A percentile compares a stretch with the other conserved stretches of the same genome.
phyloP scores from a whole-genome alignment of 2,888 invertebrate genomes.

The Pseudeuparius sepicola region DNA sequence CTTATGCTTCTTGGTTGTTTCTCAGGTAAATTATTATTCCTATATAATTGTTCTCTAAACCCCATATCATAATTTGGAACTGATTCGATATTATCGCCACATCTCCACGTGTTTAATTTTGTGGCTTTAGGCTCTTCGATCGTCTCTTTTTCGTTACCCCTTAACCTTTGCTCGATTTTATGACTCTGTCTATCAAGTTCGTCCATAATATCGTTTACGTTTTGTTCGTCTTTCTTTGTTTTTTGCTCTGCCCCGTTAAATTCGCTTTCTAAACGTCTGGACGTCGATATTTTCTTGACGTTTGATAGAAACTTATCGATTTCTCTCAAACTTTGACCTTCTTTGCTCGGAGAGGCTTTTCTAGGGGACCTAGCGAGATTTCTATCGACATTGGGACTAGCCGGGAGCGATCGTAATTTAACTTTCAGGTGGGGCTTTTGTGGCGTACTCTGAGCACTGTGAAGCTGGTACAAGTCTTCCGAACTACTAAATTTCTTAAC shows the following conservation, averaged over 20 bases:
- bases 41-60: slow-evolving; percentile 28
- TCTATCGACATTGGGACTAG: slow-evolving; percentile 29
- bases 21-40: slow-evolving; percentile 11
- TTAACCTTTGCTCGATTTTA: slow-evolving; percentile 3
- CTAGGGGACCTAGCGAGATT: slow-evolving; percentile 20
- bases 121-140: slow-evolving; percentile 14
- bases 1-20: too few relatives aligned
- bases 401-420: slow-evolving; percentile 32
- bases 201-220: slow-evolving; percentile 38
- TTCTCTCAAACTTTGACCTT: slow-evolving; percentile 24
- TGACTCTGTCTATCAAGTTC: slow-evolving; percentile 23
- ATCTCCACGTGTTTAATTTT: slow-evolving; percentile 27
- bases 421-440: slow-evolving; percentile 33
- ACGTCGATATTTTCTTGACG: slow-evolving; percentile 32
- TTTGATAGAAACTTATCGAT: slow-evolving; percentile 36
- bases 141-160: slow-evolving; percentile 8
- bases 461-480: slow-evolving; percentile 27
- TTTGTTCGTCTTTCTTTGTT: slow-evolving; percentile 27
- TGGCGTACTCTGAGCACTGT: slow-evolving; percentile 36
- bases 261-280: slow-evolving; percentile 28
- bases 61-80: slow-evolving; percentile 37
- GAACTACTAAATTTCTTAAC: slow-evolving; percentile 28
- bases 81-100: slow-evolving; percentile 34
- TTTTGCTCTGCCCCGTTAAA: slow-evolving; percentile 23
- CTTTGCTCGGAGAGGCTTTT: slow-evolving; percentile 15